Evolutionary conservation across 2,888 invertebrate species (phyloP).

Genomic region (Lampropteryx suffumata): DNA sequence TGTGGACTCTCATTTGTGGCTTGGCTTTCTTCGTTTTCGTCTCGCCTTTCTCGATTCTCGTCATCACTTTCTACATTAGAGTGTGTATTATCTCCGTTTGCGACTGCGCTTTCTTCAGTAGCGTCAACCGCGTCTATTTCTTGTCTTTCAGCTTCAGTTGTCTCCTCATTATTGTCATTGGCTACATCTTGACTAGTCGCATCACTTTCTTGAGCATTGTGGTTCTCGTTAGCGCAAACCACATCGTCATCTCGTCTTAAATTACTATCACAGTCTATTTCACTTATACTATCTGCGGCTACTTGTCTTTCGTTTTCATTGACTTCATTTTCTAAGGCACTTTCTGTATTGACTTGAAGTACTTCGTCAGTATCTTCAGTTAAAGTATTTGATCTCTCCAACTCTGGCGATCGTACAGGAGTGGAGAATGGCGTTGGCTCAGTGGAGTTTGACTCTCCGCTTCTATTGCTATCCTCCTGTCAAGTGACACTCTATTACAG

Average conservation of each 20-base stretch:
- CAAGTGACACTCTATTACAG: constrained; percentile 58
- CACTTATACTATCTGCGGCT: constrained; percentile 65
- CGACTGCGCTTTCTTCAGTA: constrained; percentile 32
- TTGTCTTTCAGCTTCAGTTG: constrained; percentile 14
- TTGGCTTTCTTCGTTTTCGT: constrained; percentile 10
- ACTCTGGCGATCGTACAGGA: constrained; percentile 64
- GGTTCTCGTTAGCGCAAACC: constrained; percentile 67
- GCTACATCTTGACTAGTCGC: constrained; percentile 54
- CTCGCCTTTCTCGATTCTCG: constrained; percentile 19
- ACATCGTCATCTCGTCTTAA: constrained; percentile 77
- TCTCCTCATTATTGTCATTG: constrained; percentile 25
- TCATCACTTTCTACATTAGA: constrained; percentile 17
- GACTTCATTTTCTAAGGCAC: constrained; percentile 30
- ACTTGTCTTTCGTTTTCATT: constrained; percentile 10
- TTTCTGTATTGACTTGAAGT: constrained; percentile 14
- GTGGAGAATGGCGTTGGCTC: constrained; percentile 70
- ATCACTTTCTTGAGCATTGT: constrained; percentile 54
- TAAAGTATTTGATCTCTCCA: constrained; percentile 25
- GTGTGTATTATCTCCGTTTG: constrained; percentile 27
- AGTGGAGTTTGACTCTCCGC: constrained; percentile 62
- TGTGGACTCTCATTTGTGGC: not conserved
- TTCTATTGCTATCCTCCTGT: constrained; percentile 77
- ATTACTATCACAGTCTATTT: constrained; percentile 78
- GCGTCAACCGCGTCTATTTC: constrained; percentile 26
- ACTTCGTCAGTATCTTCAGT: constrained; percentile 20